Conservation (phyloP, 2,113 vertebrate genomes). For the Pterophyllum scalare region DNA sequence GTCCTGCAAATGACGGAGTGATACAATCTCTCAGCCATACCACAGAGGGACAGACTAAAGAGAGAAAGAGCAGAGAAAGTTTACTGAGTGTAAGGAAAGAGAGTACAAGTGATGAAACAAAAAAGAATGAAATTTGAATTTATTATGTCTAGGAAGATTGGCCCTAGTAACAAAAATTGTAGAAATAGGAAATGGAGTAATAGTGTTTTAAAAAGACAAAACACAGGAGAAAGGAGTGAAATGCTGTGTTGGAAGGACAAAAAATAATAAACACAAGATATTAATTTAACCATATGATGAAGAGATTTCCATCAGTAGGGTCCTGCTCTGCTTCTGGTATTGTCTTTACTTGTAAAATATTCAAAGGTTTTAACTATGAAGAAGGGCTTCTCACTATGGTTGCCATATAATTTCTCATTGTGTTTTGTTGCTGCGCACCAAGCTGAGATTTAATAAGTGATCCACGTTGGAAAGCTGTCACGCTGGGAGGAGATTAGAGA, state of each 20-base stretch:
- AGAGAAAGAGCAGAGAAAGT: neutral
- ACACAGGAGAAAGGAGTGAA: neutral
- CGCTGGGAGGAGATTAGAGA: constrained; percentile 65
- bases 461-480: constrained; percentile 59
- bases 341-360: constrained; percentile 6
- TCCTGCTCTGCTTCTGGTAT: neutral
- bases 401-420: constrained; percentile 34
- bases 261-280: neutral
- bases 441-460: constrained; percentile 64
- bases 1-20: constrained; percentile 15
- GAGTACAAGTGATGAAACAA: no score
- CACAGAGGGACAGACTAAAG: neutral
- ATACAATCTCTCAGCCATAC: neutral
- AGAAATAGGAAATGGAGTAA: neutral
- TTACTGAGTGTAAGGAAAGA: neutral
- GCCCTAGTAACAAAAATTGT: neutral
- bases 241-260: neutral
- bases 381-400: constrained; percentile 39
- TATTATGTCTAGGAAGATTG: constrained; percentile 1
- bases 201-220: neutral
- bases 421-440: constrained; percentile 50
- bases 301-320: neutral
- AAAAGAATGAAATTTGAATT: neutral
- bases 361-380: neutral
- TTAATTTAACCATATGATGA: neutral